Conservation (phyloP, 1,140 invertebrate species). For the Microplitis demolitor region DNA sequence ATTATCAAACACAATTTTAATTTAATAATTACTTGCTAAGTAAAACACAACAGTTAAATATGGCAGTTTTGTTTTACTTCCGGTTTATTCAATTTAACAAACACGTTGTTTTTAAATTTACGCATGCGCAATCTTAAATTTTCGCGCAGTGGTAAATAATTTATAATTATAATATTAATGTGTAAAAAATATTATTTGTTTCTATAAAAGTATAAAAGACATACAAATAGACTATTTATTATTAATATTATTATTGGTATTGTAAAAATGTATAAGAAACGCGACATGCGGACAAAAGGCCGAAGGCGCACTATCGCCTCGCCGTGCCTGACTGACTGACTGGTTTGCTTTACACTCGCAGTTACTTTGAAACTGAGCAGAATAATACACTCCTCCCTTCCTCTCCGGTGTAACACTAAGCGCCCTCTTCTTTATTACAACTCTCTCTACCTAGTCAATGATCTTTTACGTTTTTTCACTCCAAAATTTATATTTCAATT, state of each 20-base stretch:
- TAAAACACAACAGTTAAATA: too few relatives aligned
- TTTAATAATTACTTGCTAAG: too few relatives aligned
- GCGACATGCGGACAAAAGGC: neutral
- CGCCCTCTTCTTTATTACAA: neutral
- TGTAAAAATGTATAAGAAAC: conserved; percentile 10
- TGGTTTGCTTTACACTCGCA: conserved; percentile 56
- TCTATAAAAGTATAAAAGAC: too few relatives aligned
- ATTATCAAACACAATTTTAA: too few relatives aligned
- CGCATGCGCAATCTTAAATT: too few relatives aligned
- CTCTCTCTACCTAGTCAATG: neutral
- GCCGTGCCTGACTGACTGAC: conserved; percentile 49
- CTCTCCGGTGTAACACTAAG: conserved; percentile 14
- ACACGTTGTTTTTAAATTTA: too few relatives aligned
- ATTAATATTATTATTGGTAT: neutral
- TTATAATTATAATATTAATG: too few relatives aligned
- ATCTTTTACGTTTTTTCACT: neutral
- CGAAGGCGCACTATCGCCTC: conserved; percentile 33
- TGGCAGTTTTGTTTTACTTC: too few relatives aligned
- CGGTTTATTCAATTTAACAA: too few relatives aligned
- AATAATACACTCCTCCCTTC: conserved; percentile 37
- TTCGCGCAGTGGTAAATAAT: too few relatives aligned
- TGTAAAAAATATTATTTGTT: too few relatives aligned
- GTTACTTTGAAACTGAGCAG: conserved; percentile 44
- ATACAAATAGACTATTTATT: neutral
- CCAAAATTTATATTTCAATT: neutral